Conservation (phyloP, 2,888 invertebrate species). For the Drosophila parthenogenetica region DNA sequence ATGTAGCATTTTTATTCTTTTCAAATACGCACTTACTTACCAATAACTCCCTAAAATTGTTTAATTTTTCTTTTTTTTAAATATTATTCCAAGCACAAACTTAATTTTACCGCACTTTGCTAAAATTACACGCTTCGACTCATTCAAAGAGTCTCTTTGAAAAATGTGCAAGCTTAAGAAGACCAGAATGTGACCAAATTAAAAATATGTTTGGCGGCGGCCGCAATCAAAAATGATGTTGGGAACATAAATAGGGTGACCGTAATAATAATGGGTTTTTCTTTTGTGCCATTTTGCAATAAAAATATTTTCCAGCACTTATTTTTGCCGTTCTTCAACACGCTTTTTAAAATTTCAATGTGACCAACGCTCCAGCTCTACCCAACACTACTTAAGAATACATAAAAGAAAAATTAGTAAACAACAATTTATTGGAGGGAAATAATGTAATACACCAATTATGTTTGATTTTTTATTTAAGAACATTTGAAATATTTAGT, state of each 20-base stretch:
- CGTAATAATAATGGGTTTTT: no score
- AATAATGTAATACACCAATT: constrained; percentile 54
- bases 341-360: no score
- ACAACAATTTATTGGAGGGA: constrained; percentile 74
- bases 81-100: neutral
- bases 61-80: neutral
- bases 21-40: neutral
- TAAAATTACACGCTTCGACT: neutral
- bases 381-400: constrained; percentile 56
- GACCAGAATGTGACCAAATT: neutral
- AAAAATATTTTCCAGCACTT: no score
- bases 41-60: neutral
- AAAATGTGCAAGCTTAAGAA: neutral
- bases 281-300: no score
- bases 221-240: no score
- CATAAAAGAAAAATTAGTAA: constrained; percentile 75
- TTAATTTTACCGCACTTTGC: constrained; percentile 3
- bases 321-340: no score
- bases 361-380: neutral
- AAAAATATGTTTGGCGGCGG: no score
- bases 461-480: constrained; percentile 1
- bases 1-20: neutral
- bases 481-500: neutral
- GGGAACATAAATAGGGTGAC: no score
- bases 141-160: no score